These are phyloP conservation scores for Eueremaeus valkanovi DNA, from an alignment of 2,888 invertebrate species.

Conservation along the genomic window DNA sequence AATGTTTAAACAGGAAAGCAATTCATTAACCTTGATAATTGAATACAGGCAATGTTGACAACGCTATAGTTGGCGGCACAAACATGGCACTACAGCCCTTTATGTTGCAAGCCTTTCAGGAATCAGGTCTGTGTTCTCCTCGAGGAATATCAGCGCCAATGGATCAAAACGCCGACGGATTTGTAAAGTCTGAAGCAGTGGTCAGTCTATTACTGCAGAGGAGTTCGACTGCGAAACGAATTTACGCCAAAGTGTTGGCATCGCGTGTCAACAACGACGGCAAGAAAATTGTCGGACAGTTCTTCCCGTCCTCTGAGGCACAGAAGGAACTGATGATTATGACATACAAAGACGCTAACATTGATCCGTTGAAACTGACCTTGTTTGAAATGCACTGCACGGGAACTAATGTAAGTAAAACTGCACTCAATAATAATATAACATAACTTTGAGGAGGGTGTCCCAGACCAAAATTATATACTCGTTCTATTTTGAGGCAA, in stretches of 20 bases:
- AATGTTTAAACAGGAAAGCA: too few relatives aligned
- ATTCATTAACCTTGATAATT: constrained; percentile 49
- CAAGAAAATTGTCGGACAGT: constrained; percentile 66
- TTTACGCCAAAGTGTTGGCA: constrained; percentile 80
- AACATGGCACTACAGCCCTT: constrained; percentile 55
- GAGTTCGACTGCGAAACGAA: constrained; percentile 66
- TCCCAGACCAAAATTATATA: too few relatives aligned
- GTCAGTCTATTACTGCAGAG: too few relatives aligned
- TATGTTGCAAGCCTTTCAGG: constrained; percentile 70
- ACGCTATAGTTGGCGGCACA: constrained; percentile 58
- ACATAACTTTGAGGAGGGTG: too few relatives aligned
- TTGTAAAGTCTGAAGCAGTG: background rate
- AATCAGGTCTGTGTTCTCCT: constrained; percentile 83
- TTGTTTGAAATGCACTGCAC: constrained; percentile 98
- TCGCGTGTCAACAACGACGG: constrained; percentile 91
- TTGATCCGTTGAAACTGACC: too few relatives aligned
- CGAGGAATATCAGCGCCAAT: constrained; percentile 91
- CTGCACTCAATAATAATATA: too few relatives aligned
- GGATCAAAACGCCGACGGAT: background rate
- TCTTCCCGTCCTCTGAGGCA: constrained; percentile 61
- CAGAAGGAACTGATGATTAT: constrained; percentile 64
- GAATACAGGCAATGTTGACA: constrained; percentile 57
- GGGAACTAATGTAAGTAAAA: constrained; percentile 72
- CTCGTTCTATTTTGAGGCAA: too few relatives aligned
- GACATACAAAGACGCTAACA: constrained; percentile 76